Evolutionary conservation across 2,797 vertebrate species (phyloP).

Genomic region (Etheostoma perlongum): DNA sequence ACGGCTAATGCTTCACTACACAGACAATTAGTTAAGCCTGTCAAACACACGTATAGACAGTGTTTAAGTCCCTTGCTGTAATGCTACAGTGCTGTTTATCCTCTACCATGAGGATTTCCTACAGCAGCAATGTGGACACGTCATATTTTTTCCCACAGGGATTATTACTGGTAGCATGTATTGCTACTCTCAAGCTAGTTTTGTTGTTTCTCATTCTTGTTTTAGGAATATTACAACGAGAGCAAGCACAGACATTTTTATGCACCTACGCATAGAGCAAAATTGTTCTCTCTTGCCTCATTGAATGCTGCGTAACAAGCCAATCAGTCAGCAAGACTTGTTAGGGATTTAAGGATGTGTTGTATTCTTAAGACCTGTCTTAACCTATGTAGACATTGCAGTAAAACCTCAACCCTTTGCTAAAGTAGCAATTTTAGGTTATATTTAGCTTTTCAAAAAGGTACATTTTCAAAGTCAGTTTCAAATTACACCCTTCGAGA

Average conservation of each 20-base stretch:
- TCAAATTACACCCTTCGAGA: conserved; percentile 60
- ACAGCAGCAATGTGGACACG: not conserved
- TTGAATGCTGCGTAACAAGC: conserved; percentile 5
- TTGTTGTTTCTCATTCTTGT: conserved; percentile 7
- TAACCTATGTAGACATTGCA: conserved; percentile 24
- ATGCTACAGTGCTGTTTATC: conserved; percentile 10
- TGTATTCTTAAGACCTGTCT: conserved; percentile 16
- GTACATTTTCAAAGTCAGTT: conserved; percentile 50
- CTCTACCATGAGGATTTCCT: conserved; percentile 1
- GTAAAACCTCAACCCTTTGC: conserved; percentile 29
- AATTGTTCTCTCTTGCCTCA: not conserved
- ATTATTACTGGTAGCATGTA: not conserved
- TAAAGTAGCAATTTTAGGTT: conserved; percentile 29
- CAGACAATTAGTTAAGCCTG: conserved; percentile 54
- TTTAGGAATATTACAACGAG: not conserved
- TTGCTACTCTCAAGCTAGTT: conserved; percentile 1
- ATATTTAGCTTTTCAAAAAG: conserved; percentile 47
- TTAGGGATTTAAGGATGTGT: conserved; percentile 15
- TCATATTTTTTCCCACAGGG: not conserved
- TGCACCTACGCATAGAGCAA: not conserved
- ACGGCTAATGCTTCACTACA: conserved; percentile 59
- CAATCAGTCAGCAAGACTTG: conserved; percentile 16
- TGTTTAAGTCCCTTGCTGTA: conserved; percentile 33
- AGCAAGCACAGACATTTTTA: conserved; percentile 3
- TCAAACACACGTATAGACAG: conserved; percentile 34